Evolutionary conservation across 1,140 invertebrate genomes (phyloP).

Genomic region (Coenobita brevimanus): DNA sequence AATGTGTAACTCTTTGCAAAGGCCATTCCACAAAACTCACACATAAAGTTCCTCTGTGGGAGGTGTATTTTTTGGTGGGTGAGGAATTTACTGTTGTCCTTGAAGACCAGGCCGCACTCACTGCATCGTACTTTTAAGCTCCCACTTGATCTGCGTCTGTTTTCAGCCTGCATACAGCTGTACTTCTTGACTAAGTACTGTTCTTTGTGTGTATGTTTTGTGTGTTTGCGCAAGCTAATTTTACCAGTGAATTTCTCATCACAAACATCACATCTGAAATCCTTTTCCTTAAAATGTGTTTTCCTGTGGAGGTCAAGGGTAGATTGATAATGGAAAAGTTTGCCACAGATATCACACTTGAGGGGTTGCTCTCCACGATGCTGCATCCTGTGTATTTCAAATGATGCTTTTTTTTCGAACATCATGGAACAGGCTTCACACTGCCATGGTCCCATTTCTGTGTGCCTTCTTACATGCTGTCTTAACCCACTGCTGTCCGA

Average conservation of each 20-base stretch:
- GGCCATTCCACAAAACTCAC: conserved; percentile 58
- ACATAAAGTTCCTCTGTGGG: conserved; percentile 53
- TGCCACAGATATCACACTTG: conserved; percentile 71
- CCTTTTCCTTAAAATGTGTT: conserved; percentile 61
- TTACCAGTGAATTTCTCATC: conserved; percentile 53
- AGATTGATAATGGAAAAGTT: conserved; percentile 63
- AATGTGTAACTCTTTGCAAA: conserved; percentile 62
- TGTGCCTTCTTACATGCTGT: conserved; percentile 58
- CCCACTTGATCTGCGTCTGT: conserved; percentile 37
- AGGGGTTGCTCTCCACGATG: conserved; percentile 76
- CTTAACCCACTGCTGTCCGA: conserved; percentile 78
- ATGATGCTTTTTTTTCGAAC: conserved; percentile 59
- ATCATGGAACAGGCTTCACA: conserved; percentile 53
- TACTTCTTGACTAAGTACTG: conserved; percentile 11
- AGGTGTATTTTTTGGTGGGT: conserved; percentile 55
- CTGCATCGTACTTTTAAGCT: conserved; percentile 55
- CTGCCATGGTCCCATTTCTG: conserved; percentile 51
- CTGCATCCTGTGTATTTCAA: conserved; percentile 76
- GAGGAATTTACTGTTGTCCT: conserved; percentile 53
- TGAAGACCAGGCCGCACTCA: conserved; percentile 57
- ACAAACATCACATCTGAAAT: conserved; percentile 58
- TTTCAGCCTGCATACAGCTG: conserved; percentile 35
- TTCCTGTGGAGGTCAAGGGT: conserved; percentile 51
- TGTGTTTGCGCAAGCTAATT: conserved; percentile 57
- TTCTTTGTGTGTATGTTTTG: conserved; percentile 54